Base-by-base conservation (phyloP, 2,113 vertebrate genomes). In the Periophthalmus modestus region DNA sequence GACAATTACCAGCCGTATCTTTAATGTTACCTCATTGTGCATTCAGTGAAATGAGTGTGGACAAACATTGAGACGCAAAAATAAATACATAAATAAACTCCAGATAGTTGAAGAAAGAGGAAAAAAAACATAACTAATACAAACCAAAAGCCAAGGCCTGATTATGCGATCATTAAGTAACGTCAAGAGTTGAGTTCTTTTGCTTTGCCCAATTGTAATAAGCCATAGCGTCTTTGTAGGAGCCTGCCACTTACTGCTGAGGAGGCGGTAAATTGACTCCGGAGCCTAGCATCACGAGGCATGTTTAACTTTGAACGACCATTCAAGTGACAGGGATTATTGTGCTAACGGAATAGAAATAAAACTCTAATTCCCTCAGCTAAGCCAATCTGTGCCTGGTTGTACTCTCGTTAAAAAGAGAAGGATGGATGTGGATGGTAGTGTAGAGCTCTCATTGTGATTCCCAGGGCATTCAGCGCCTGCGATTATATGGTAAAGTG, bases 251-350 rank as follows among this genome's bases (percentile, higher is more conserved):
- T 91, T 91, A 90, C 77, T 83, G 89, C 89, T 89, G 76, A 88
- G 78, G 75, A 69, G 54, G 75, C 78, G 82, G 77, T 71, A 86
- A 89, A 93, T 80, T 82, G 81, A 87, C 82, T 87, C 68, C 6
- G 55, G 68, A 73, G 75, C 89, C 81, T 85, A 72, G 91, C 90
- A 90, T 91, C 90, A 85, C 77, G 87, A 89, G 82, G 92, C 89
- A 92, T 85, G 94, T 95, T 94, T 91, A 91, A 95, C 93, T 95
- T 94, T 92, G 94, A 91, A 89, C 84, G 94, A 93, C 75, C 59
- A 85, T 92, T 93, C 91, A 94, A 95, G 95, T 94, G 94, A 95
- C 82, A 65, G 89, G 91, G 87, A 93, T 95, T 95, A 93, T 92
- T 92, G 94, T 90, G 84, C 92, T 86, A 85, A 83, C 92, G 94